Percentiles rank a stretch among this genome's conserved stretches.
phyloP scores from a whole-genome alignment of 2,888 invertebrate species.

The Mayetiola destructor region DNA sequence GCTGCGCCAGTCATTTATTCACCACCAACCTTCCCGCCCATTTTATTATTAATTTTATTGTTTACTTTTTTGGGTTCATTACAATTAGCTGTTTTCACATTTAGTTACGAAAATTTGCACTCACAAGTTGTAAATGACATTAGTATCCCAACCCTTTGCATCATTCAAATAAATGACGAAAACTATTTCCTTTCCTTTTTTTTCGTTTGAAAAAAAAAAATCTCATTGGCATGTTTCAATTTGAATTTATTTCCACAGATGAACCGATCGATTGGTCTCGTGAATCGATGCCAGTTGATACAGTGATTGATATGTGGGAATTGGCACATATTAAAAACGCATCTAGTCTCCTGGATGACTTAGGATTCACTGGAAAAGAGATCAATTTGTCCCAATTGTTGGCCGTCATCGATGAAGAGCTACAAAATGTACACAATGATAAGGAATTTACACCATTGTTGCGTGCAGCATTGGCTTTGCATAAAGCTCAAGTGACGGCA shows the following conservation, averaged over 20 bases:
- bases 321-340: slow-evolving; percentile 51
- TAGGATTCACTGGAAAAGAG: slow-evolving; percentile 47
- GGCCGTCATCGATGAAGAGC: slow-evolving; percentile 54
- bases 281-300: slow-evolving; percentile 32
- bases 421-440: slow-evolving; percentile 34
- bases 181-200: too few relatives aligned
- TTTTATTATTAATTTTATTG: too few relatives aligned
- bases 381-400: slow-evolving; percentile 48
- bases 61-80: too few relatives aligned
- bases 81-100: too few relatives aligned
- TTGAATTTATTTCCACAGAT: neutral
- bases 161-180: too few relatives aligned
- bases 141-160: too few relatives aligned
- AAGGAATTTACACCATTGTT: slow-evolving; percentile 27
- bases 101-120: too few relatives aligned
- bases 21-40: too few relatives aligned
- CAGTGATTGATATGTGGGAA: slow-evolving; percentile 58
- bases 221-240: neutral
- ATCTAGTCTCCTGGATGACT: slow-evolving; percentile 46
- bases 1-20: too few relatives aligned
- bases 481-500: slow-evolving; percentile 49
- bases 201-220: too few relatives aligned
- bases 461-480: slow-evolving; percentile 48
- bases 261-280: slow-evolving; percentile 4
- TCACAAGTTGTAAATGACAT: too few relatives aligned